Evolutionary conservation across 2,888 invertebrate species (phyloP), one percentile per base, ranked within the genome.

Genomic region (Laspeyria flexula): DNA sequence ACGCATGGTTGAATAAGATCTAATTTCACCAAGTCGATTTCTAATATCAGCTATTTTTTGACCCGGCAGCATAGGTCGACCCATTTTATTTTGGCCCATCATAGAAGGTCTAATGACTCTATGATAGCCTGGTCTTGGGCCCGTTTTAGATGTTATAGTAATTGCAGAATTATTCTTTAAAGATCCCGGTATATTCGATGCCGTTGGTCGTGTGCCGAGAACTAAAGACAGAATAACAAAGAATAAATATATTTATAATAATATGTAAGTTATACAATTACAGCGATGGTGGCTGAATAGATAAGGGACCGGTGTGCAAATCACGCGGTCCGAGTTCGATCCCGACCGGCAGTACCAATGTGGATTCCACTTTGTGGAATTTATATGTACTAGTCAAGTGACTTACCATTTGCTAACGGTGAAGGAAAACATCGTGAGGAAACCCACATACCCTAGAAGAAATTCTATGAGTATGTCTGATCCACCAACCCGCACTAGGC

Each of bases 111-210:
- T 77, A 30, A 90, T 63, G 15, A 90, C 74, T 71, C 91, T 83
- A 49, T 89, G 88, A 48, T 79, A 81, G 10, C 83, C 86, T 10
- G 86, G 85, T 39, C 90, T 79, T 0, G 84, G 83, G 0, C 83
- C 85, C 5, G 81, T 79, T 73, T 93, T 93, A 0, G 94, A 94
- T 27, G 93, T 92, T 9, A 94, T 93, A 0, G 94, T 93, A 16
- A 94, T 92, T 0, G 94, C 93, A 0, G 94, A 93, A 72, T 94
- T 94, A 63, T 94, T 93, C 73, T 94, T 94, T 50, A 94, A 81
- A 1, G 93, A 91, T 11, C 91, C 90, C 2, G 93, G 93, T 58
- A 93, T 85, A 63, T 77, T 88, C 0, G 83, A 71, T 29, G 82
- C 59, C n/a, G 76, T 59, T 5, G 91, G 88, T 6, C 92, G 86